phyloP scores from a whole-genome alignment of 2,888 invertebrate species.

The Abrostola triplasia region DNA sequence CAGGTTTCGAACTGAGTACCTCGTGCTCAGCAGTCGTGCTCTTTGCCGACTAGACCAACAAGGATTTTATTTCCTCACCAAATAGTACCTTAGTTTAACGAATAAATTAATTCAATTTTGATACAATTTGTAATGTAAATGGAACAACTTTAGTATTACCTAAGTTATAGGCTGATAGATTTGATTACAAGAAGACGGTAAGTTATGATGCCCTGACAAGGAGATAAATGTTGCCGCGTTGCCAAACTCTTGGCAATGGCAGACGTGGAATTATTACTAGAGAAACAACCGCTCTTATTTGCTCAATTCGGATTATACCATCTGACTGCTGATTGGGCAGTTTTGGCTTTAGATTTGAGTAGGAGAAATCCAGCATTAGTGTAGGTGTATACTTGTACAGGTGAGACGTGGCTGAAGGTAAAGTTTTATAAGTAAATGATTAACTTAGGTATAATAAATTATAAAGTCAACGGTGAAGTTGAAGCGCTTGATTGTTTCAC shows the following conservation, averaged over 20 bases:
- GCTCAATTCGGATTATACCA: constrained; percentile 51
- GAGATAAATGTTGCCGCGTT: constrained; percentile 55
- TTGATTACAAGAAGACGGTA: constrained; percentile 53
- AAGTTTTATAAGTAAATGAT: no score
- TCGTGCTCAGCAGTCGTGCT: no score
- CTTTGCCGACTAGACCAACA: no score
- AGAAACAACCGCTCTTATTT: constrained; percentile 54
- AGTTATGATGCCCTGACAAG: constrained; percentile 58
- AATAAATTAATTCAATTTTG: background rate
- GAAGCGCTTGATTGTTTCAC: no score
- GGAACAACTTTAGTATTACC: background rate
- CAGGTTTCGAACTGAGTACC: no score
- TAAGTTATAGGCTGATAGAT: constrained; percentile 41
- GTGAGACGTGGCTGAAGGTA: no score
- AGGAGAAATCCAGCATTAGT: constrained; percentile 30
- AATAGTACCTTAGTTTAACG: no score
- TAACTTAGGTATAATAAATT: no score
- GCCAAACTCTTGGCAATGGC: constrained; percentile 35
- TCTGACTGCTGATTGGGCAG: constrained; percentile 55
- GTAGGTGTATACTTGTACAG: no score
- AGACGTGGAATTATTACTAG: constrained; percentile 31
- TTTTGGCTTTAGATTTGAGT: constrained; percentile 46
- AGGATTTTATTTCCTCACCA: no score
- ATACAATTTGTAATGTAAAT: background rate
- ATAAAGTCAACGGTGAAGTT: no score